Base-by-base conservation (phyloP, 2,113 vertebrate species). In the Chitala chitala region DNA sequence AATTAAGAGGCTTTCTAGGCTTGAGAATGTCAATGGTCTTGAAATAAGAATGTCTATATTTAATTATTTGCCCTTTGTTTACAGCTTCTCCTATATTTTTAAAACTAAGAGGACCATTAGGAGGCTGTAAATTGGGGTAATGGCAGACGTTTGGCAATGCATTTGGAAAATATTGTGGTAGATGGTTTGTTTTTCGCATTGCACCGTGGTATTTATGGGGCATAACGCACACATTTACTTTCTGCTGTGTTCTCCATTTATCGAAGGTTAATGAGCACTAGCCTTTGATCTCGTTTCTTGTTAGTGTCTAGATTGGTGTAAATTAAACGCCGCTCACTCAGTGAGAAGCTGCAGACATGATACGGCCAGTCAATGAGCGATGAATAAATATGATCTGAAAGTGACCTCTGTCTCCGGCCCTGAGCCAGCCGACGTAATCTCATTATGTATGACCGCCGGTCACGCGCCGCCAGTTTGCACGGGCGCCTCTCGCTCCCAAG, bases 301-400 rank as follows among this genome's bases (percentile, higher is more conserved):
- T 71, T 48, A 26, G 50, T 38, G 15, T 71, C n/a, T 38, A 1
- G 22, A 24, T 66, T 13, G 64, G 38, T 29, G 42, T 48, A 24
- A 68, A 61, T 61, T 36, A 31, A 59, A 59, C 13, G 22, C 64
- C 22, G 1, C 13, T 12, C 4, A n/a, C n/a, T 48, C n/a, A 13
- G n/a, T 38, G 64, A 17, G 64, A 46, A 2, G 42, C 40, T 24
- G 38, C 24, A 42, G 71, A 59, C 55, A 2, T 13, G 10, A 24
- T 24, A 48, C 29, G 17, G 5, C 26, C 1, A 1, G 38, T 61
- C 15, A 24, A 59, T 48, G 61, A 33, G 44, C 22, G 51, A 33
- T 61, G 24, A 55, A 46, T 48, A 72, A 20, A 58, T 38, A 53
- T 53, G 68, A 69, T 44, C 17, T 51, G 22, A 69, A 69, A 36